Conservation (phyloP, 2,797 vertebrate species). For the Sebastiscus tertius region DNA sequence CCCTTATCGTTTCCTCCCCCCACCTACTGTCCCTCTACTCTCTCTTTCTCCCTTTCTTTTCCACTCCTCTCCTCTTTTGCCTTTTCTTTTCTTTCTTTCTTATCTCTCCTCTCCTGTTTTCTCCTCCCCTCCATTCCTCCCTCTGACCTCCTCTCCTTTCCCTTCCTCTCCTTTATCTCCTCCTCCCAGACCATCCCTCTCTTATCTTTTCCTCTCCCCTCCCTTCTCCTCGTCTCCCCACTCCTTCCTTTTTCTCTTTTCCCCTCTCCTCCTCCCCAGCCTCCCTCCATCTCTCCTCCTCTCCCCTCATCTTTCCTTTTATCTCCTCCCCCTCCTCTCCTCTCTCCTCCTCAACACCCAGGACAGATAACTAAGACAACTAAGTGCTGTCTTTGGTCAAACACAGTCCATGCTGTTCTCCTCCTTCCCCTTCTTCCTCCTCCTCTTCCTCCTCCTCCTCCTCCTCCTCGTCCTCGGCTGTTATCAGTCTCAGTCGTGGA, state of each 20-base stretch:
- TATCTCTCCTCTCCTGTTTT: neutral
- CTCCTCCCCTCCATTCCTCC: neutral
- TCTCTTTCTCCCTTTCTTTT: neutral
- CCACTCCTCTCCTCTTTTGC: neutral
- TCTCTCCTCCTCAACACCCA: constrained; percentile 9
- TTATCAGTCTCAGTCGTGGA: constrained; percentile 65
- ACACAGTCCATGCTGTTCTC: constrained; percentile 58
- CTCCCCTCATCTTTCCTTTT: neutral
- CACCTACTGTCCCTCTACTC: neutral
- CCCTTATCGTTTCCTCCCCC: neutral
- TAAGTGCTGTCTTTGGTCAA: constrained; percentile 49
- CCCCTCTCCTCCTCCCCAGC: neutral
- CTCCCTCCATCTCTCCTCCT: neutral
- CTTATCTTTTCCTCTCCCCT: neutral
- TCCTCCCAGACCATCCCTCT: neutral
- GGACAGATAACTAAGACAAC: constrained; percentile 42
- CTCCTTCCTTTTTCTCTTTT: neutral
- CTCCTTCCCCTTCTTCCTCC: neutral
- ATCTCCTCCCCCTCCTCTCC: neutral
- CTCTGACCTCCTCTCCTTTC: neutral
- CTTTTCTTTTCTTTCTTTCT: neutral
- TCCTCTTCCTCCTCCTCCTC: neutral
- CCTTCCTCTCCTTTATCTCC: neutral
- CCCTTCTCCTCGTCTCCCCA: neutral
- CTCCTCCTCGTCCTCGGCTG: constrained; percentile 16